Base-by-base conservation (phyloP, 2,888 invertebrate species). In the Bhutanitis thaidina region DNA sequence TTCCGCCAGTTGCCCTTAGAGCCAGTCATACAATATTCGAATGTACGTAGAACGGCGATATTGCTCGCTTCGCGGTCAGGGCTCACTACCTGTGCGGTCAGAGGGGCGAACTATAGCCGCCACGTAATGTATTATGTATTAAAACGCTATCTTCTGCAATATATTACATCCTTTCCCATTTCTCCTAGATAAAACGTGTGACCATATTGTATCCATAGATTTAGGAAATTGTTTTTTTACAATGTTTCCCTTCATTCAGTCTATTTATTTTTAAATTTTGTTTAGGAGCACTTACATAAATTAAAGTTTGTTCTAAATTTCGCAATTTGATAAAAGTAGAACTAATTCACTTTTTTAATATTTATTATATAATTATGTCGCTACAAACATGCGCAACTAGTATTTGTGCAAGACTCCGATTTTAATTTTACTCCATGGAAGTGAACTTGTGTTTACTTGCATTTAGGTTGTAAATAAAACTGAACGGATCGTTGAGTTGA, bases 31-130 rank as follows among this genome's bases (percentile, higher is more conserved):
- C 34, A 40, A 44, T 29, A 29, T 40, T 38, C 32, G 43, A 38
- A 38, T 32, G 45, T 40, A 44, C 32, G 34, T 35, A 36, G 34
- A 54, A 53, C 54, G 54, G 45, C 43, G 32, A 53, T 56, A 57
- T 52, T 53, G 51, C 40, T 49, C 48, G 52, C 49, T 54, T 52
- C 53, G 64, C 51, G 62, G 63, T 62, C 47, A 59, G 52, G 43
- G 54, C 49, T 54, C 56, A 34, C 34, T 49, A 43, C 52, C 47
- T 54, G 56, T 43, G 58, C 59, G 58, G 48, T 50, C 53, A 53
- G 50, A 53, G 48, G 55, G 47, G 51, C 51, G 53, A 34, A 53
- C 43, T 54, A 38, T 43, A 43, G 46, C 52, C 48, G 45, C 55
- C 52, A 43, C 44, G 45, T 54, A 55, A 57, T 56, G 49, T 53